These are phyloP conservation scores for Atethmia centrago DNA, from an alignment of 2,888 invertebrate genomes.

Conservation along the genomic window DNA sequence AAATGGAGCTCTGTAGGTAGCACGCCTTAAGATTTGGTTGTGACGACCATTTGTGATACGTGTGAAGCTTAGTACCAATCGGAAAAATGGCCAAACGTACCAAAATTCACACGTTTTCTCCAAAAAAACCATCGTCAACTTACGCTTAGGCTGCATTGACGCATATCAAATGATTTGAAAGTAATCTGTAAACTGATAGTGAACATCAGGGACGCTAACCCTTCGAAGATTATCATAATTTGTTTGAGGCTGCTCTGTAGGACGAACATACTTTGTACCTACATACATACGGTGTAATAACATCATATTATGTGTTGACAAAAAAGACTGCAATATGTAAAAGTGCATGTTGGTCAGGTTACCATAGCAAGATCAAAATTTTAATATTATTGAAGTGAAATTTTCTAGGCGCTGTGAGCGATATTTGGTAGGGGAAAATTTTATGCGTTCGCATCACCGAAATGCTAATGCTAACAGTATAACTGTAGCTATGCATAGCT, in stretches of 20 bases:
- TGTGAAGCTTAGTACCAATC: too few relatives aligned
- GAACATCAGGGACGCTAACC: slow-evolving; percentile 10
- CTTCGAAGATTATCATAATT: slow-evolving; percentile 45
- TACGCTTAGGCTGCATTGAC: slow-evolving; percentile 8
- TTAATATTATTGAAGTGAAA: too few relatives aligned
- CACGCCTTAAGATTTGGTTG: slow-evolving; percentile 35
- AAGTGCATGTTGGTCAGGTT: neutral
- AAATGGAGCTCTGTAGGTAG: slow-evolving; percentile 62
- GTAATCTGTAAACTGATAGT: slow-evolving; percentile 20
- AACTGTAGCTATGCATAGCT: too few relatives aligned
- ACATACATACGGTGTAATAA: neutral
- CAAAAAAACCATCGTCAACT: slow-evolving; percentile 7
- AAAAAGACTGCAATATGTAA: neutral
- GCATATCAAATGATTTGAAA: slow-evolving; percentile 33
- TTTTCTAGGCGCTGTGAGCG: too few relatives aligned
- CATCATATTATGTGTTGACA: neutral
- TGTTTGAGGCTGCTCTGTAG: neutral
- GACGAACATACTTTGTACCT: neutral
- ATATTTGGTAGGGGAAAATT: too few relatives aligned
- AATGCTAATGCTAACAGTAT: too few relatives aligned
- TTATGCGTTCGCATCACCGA: too few relatives aligned
- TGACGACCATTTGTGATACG: slow-evolving; percentile 12
- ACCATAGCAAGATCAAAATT: neutral
- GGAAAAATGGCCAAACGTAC: neutral
- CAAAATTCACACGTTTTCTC: neutral